A percentile compares a stretch with the other conserved stretches of the same genome.
Conservation (phyloP, 1,140 invertebrate species). For the Drosophila truncata region DNA sequence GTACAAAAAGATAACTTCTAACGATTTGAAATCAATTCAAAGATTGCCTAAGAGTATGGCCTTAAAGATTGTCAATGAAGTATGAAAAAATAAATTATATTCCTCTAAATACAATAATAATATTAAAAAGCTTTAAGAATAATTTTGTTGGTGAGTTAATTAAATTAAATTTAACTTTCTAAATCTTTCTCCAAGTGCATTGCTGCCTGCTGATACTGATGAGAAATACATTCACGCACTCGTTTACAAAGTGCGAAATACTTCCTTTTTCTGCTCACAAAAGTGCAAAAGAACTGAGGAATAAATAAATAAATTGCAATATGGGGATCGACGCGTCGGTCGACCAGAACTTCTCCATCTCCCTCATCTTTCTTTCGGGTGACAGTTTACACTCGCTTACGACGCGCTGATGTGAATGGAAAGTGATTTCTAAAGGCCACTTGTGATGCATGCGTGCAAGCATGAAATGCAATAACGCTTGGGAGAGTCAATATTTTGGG, state of each 20-base stretch:
- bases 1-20: not conserved
- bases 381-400: conserved; percentile 48
- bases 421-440: conserved; percentile 50
- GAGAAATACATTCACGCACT: conserved; percentile 34
- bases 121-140: not conserved
- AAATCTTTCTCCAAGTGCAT: conserved; percentile 17
- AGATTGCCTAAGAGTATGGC: not conserved
- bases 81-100: not conserved
- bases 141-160: not conserved
- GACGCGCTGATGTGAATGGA: conserved; percentile 34
- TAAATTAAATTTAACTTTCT: no score
- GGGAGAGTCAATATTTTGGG: conserved; percentile 49
- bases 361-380: conserved; percentile 20
- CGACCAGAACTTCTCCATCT: conserved; percentile 18
- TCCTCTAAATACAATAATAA: not conserved
- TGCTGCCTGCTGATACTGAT: conserved; percentile 30
- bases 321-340: conserved; percentile 26
- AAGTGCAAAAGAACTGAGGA: conserved; percentile 24
- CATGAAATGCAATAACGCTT: conserved; percentile 50
- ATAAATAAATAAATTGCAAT: conserved; percentile 51
- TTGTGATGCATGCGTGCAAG: conserved; percentile 35
- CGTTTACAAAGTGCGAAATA: conserved; percentile 47
- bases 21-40: not conserved
- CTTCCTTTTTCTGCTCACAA: conserved; percentile 37
- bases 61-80: no score